Evolutionary conservation across 2,888 invertebrate genomes (phyloP).

Genomic region (Smittia sp.): DNA sequence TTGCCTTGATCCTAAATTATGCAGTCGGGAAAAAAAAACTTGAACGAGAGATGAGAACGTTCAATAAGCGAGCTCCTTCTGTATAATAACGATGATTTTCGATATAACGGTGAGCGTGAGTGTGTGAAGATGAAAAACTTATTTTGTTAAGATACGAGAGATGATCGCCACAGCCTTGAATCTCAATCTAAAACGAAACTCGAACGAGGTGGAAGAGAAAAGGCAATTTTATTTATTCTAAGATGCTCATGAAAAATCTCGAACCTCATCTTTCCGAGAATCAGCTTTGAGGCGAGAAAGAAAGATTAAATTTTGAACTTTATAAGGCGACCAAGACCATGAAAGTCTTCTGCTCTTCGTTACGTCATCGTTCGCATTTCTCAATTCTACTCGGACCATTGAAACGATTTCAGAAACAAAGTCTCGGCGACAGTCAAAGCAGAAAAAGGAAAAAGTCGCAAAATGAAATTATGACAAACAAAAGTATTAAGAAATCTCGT

Average conservation of each 20-base stretch:
- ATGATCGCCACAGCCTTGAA: constrained; percentile 31
- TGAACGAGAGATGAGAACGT: not conserved
- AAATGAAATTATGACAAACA: constrained; percentile 30
- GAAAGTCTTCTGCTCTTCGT: not conserved
- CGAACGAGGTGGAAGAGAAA: not conserved
- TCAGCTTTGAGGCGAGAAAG: constrained; percentile 6
- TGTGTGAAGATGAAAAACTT: not conserved
- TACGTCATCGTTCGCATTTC: not conserved
- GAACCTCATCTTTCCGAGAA: constrained; percentile 5
- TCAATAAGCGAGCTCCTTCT: not conserved
- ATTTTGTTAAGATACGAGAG: not conserved
- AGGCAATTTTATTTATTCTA: constrained; percentile 20
- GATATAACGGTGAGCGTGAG: not conserved
- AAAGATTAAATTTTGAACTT: not conserved
- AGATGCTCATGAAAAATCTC: not conserved
- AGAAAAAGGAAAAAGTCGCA: not conserved
- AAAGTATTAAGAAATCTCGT: constrained; percentile 32
- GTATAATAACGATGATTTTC: not conserved
- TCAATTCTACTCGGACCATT: not conserved
- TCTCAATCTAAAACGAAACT: constrained; percentile 27
- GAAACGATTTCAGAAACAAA: not conserved
- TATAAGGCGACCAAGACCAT: not conserved
- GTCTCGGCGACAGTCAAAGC: constrained; percentile 16
- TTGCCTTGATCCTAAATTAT: not conserved
- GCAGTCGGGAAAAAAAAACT: not conserved